A percentile compares a stretch with the other conserved stretches of the same genome.
Conservation (phyloP, 2,113 vertebrate species). For the Spermophilus dauricus region DNA sequence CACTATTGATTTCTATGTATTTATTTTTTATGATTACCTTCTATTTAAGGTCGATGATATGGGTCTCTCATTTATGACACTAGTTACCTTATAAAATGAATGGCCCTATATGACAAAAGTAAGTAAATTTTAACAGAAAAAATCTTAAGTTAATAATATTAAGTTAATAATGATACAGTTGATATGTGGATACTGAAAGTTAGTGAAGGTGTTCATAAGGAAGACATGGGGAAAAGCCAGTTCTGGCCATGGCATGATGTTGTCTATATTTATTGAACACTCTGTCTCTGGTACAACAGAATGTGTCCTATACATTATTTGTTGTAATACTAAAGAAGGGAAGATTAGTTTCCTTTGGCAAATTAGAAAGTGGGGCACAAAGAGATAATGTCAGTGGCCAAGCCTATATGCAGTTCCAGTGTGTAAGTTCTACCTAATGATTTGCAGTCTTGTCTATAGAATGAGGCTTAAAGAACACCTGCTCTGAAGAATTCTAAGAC, state of each 20-base stretch:
- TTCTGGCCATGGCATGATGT: no score
- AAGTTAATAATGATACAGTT: not conserved
- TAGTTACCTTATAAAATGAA: not conserved
- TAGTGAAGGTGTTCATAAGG: not conserved
- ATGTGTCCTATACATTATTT: not conserved
- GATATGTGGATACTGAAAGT: not conserved
- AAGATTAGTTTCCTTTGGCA: not conserved
- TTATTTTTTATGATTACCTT: constrained; percentile 25
- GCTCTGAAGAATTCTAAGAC: not conserved
- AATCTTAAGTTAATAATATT: not conserved
- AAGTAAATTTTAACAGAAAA: constrained; percentile 4
- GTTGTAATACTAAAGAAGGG: not conserved
- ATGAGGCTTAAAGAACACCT: not conserved
- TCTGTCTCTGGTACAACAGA: not conserved
- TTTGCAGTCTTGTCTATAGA: not conserved
- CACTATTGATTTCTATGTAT: not conserved
- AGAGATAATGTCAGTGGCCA: not conserved
- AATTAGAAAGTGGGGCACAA: not conserved
- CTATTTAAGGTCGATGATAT: not conserved
- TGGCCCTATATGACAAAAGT: not conserved
- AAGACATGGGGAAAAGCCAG: not conserved
- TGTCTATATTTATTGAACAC: not conserved
- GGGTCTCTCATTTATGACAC: not conserved
- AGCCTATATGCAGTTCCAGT: not conserved
- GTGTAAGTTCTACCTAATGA: not conserved